These are phyloP conservation scores for Takifugu bimaculatus DNA, from an alignment of 2,113 vertebrate species.

Conservation along the genomic window DNA sequence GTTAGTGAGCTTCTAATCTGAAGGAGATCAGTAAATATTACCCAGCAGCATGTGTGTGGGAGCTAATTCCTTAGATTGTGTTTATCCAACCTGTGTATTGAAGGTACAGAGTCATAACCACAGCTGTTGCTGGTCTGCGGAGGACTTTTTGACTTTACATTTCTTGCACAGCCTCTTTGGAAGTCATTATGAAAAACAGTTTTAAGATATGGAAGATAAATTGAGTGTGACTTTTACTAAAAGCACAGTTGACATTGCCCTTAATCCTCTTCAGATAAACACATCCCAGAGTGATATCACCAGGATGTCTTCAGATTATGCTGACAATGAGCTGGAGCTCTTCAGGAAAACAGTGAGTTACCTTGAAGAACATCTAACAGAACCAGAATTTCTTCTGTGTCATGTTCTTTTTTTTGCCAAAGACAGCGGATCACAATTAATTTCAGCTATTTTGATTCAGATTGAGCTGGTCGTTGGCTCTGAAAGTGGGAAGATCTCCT, in stretches of 20 bases:
- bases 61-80: too few species aligned
- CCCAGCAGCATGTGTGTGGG: too few species aligned
- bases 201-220: too few species aligned
- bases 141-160: too few species aligned
- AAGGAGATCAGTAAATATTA: too few species aligned
- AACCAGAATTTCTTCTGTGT: neutral
- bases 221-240: neutral
- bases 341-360: conserved; percentile 89
- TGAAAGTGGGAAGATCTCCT: conserved; percentile 85
- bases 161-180: too few species aligned
- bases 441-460: conserved; percentile 58
- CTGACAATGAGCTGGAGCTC: conserved; percentile 92
- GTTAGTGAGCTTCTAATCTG: conserved; percentile 66
- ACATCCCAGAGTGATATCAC: conserved; percentile 85
- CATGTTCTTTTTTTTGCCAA: neutral
- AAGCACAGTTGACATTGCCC: neutral
- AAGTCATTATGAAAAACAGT: neutral
- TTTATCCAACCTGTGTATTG: too few species aligned
- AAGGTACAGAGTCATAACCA: too few species aligned
- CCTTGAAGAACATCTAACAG: neutral
- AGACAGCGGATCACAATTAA: neutral
- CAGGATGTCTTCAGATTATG: conserved; percentile 89
- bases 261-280: conserved; percentile 80
- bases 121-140: too few species aligned
- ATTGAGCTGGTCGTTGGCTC: conserved; percentile 88